Conservation (phyloP, 1,140 invertebrate species). For the Ceratitis capitata region DNA sequence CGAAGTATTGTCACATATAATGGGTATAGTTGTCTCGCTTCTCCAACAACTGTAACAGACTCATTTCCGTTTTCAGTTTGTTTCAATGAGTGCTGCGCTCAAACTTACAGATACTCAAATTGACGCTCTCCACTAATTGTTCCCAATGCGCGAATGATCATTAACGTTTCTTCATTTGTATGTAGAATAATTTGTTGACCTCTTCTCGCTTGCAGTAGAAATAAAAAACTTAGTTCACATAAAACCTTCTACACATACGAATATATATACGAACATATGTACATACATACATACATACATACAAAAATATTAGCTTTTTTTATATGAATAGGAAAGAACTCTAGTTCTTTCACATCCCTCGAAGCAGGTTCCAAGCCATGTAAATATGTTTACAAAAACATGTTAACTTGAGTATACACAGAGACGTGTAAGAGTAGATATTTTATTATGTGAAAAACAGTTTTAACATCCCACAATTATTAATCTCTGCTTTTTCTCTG, state of each 20-base stretch:
- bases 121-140: not conserved
- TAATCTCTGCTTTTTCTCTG: not conserved
- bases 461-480: not conserved
- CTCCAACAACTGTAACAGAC: not conserved
- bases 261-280: no score
- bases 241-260: not conserved
- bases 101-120: not conserved
- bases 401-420: not conserved
- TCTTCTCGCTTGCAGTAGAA: constrained; percentile 1
- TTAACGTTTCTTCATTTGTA: constrained; percentile 23
- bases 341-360: not conserved
- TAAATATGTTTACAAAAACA: not conserved
- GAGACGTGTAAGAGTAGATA: not conserved
- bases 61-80: not conserved
- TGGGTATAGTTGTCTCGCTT: not conserved
- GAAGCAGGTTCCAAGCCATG: not conserved
- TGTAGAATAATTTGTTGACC: constrained; percentile 34
- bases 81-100: not conserved
- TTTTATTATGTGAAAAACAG: not conserved
- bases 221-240: not conserved
- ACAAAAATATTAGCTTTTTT: no score
- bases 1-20: not conserved
- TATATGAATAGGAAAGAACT: not conserved
- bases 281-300: no score
- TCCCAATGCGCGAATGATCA: not conserved